Conservation (phyloP, 2,888 invertebrate species). For the Syritta pipiens region DNA sequence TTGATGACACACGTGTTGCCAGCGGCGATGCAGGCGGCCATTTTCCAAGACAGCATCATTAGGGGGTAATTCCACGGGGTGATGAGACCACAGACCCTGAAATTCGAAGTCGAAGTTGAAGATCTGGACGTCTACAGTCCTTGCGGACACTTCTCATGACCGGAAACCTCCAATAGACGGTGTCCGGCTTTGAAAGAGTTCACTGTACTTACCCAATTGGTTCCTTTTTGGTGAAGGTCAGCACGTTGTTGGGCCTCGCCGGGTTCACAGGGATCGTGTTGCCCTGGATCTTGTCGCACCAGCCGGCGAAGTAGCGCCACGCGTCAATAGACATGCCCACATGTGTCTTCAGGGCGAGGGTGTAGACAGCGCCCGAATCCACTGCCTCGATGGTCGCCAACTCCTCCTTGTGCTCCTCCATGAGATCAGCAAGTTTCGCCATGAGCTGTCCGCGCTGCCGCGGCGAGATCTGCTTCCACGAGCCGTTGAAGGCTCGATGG, state of each 20-base stretch:
- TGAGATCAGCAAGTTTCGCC: slow-evolving; percentile 93
- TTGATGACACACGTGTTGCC: slow-evolving; percentile 98
- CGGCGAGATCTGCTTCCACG: slow-evolving; percentile 97
- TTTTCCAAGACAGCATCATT: slow-evolving; percentile 99
- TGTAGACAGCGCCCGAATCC: slow-evolving; percentile 98
- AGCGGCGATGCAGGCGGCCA: slow-evolving; percentile 97
- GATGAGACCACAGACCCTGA: slow-evolving; percentile 92
- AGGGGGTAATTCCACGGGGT: slow-evolving; percentile 99
- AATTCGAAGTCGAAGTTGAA: slow-evolving; percentile 38
- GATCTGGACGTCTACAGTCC: background rate
- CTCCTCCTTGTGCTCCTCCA: slow-evolving; percentile 97
- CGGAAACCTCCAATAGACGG: too few species aligned
- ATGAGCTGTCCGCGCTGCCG: slow-evolving; percentile 92
- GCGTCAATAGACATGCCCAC: slow-evolving; percentile 99
- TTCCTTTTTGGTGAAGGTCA: slow-evolving; percentile 93
- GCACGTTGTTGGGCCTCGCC: slow-evolving; percentile 93
- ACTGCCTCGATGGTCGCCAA: slow-evolving; percentile 95
- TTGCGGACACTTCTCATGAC: too few species aligned
- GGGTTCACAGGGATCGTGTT: slow-evolving; percentile 94
- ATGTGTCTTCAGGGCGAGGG: slow-evolving; percentile 96
- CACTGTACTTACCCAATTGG: slow-evolving; percentile 86
- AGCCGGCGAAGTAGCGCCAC: slow-evolving; percentile 97
- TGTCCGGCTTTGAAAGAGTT: background rate
- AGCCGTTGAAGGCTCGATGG: slow-evolving; percentile 92
- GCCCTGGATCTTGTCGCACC: slow-evolving; percentile 97